phyloP scores from a whole-genome alignment of 2,888 invertebrate species.

The Zhuqinia jingwanae region DNA sequence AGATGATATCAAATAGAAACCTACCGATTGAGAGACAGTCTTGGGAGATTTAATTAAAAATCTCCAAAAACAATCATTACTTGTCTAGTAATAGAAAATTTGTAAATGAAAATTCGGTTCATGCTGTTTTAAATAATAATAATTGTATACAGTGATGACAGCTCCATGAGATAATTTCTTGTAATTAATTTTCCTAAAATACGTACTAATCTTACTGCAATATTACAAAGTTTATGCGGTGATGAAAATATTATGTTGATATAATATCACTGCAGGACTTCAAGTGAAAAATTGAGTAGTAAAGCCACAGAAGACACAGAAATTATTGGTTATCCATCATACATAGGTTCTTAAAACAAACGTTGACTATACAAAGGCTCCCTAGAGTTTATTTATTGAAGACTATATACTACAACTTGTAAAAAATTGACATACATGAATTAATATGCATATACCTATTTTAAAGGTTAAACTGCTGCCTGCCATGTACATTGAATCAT shows the following conservation, averaged over 20 bases:
- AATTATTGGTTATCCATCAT: conserved; percentile 3
- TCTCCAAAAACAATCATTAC: too few species aligned
- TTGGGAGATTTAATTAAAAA: neutral
- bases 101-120: too few species aligned
- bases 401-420: neutral
- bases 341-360: too few species aligned
- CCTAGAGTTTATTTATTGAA: neutral
- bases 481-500: too few species aligned
- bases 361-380: neutral
- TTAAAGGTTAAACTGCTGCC: conserved; percentile 8
- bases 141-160: neutral
- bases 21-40: neutral
- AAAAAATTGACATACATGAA: neutral
- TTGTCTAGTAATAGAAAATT: too few species aligned
- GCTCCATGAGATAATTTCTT: neutral
- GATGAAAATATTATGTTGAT: neutral
- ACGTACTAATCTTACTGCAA: neutral
- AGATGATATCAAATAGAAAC: too few species aligned
- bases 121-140: too few species aligned
- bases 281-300: conserved; percentile 28
- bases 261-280: neutral
- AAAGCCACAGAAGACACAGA: conserved; percentile 50
- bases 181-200: neutral
- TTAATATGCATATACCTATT: neutral
- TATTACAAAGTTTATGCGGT: neutral